These are phyloP conservation scores for Axea sp. DNA, from an alignment of 2,888 invertebrate genomes.

Conservation along the genomic window DNA sequence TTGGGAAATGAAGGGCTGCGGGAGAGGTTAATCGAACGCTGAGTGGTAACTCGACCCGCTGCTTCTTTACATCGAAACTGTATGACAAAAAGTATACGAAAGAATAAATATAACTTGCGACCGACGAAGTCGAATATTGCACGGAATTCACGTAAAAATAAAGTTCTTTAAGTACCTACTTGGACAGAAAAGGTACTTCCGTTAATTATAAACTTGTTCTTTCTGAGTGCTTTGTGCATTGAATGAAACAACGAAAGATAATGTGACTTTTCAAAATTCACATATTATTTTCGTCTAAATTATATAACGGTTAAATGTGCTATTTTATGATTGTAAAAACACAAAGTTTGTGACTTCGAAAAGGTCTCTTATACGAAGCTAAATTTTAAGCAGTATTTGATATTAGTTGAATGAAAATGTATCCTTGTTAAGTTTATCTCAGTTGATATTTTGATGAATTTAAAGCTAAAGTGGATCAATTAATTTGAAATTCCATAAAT, in stretches of 20 bases:
- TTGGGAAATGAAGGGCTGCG: constrained; percentile 64
- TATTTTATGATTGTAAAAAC: too few species aligned
- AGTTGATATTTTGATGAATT: too few species aligned
- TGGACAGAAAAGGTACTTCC: constrained; percentile 36
- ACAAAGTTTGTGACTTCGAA: too few species aligned
- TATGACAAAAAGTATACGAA: constrained; percentile 46
- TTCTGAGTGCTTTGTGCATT: constrained; percentile 26
- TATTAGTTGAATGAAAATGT: too few species aligned
- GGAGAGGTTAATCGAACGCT: constrained; percentile 70
- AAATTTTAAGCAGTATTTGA: too few species aligned
- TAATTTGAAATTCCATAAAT: too few species aligned
- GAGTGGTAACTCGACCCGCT: constrained; percentile 60
- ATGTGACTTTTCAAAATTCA: constrained; percentile 20
- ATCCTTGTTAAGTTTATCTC: too few species aligned
- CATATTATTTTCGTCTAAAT: constrained; percentile 32
- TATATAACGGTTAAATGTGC: too few species aligned
- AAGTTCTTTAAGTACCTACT: constrained; percentile 41
- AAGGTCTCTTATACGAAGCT: too few species aligned
- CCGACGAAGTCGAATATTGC: constrained; percentile 44
- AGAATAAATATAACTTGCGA: constrained; percentile 45
- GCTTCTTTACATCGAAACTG: constrained; percentile 48
- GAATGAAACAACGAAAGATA: constrained; percentile 38
- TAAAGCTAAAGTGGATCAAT: too few species aligned
- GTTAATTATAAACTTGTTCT: constrained; percentile 49
- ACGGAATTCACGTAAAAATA: constrained; percentile 47